Evolutionary conservation across 2,113 vertebrate species (phyloP), one percentile per base, ranked within the genome.

Genomic region (Ciconia boyciana): DNA sequence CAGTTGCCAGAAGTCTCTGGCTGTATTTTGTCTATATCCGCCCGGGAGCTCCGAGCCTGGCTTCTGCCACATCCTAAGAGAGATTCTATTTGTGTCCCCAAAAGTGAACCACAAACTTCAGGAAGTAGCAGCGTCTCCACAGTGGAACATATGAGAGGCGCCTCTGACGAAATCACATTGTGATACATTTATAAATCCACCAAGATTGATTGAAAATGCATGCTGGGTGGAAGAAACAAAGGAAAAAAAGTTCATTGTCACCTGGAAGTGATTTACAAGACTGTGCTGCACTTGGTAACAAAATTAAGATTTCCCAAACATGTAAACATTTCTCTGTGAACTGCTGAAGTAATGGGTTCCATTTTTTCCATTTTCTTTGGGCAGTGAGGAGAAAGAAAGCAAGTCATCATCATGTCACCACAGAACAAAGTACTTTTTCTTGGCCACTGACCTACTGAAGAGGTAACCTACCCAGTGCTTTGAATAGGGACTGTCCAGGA

Each of bases 251-350:
- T 80, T 62, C 52, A n/a, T 57, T 12, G 3, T 86, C 96, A 94
- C 91, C 92, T 94, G 61, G 87, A 84, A 90, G 29, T 93, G 82
- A 95, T 94, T 98, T 97, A 75, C 66, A 91, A 89, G 64, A 76
- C 61, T 70, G 20, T 58, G 80, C 16, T 80, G 26, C 24, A 24
- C 87, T 96, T 69, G 69, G 69, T 91, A 94, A 81, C 89, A 92
- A 90, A 93, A 93, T 57, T 55, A 75, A 65, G 64, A 72, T 90
- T 97, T 96, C 94, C 76, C 76, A 97, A 98, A 81, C 97, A 90
- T 87, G 32, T 87, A 91, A 79, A 92, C 82, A 91, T 46, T 72
- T 89, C 55, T 89, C 75, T 92, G n/a, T 66, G 72, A 80, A 82
- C 85, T 93, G 92, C 87, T 92, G 65, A 91, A 94, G 55, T 89